phyloP scores from a whole-genome alignment of 2,888 invertebrate species.

The Serripes groenlandicus region DNA sequence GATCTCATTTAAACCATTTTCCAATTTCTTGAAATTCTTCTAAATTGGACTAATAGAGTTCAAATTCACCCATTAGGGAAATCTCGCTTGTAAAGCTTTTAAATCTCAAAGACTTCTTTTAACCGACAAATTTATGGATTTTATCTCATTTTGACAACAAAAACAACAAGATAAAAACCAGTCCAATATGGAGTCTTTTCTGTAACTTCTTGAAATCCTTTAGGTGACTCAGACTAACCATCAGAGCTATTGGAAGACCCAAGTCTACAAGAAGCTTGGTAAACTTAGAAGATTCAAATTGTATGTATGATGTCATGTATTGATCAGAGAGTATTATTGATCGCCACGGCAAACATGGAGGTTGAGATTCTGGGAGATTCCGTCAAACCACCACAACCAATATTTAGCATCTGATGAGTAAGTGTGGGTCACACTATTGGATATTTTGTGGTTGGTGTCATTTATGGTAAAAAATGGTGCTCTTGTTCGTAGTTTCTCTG shows the following conservation, averaged over 20 bases:
- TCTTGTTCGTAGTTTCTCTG: too few relatives aligned
- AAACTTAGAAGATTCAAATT: constrained; percentile 49
- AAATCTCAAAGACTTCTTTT: too few relatives aligned
- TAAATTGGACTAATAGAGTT: too few relatives aligned
- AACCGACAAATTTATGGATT: too few relatives aligned
- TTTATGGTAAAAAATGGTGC: too few relatives aligned
- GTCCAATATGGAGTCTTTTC: constrained; percentile 14
- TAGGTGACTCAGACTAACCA: constrained; percentile 45
- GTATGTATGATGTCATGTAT: constrained; percentile 63
- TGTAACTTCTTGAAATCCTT: constrained; percentile 42
- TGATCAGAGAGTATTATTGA: constrained; percentile 59
- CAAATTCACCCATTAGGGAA: too few relatives aligned
- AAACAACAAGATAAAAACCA: too few relatives aligned
- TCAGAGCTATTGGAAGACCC: neutral
- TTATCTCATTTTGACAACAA: too few relatives aligned
- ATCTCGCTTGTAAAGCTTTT: too few relatives aligned
- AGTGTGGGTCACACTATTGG: neutral
- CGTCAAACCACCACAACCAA: constrained; percentile 20
- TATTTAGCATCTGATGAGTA: constrained; percentile 19
- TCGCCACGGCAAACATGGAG: constrained; percentile 44
- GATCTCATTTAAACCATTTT: too few relatives aligned
- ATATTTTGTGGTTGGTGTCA: neutral
- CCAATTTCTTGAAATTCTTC: too few relatives aligned
- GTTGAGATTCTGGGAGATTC: constrained; percentile 52
- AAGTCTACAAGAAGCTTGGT: constrained; percentile 45